These are phyloP conservation scores for Acanthosoma haemorrhoidale DNA, from an alignment of 2,888 invertebrate genomes.

Conservation along the genomic window DNA sequence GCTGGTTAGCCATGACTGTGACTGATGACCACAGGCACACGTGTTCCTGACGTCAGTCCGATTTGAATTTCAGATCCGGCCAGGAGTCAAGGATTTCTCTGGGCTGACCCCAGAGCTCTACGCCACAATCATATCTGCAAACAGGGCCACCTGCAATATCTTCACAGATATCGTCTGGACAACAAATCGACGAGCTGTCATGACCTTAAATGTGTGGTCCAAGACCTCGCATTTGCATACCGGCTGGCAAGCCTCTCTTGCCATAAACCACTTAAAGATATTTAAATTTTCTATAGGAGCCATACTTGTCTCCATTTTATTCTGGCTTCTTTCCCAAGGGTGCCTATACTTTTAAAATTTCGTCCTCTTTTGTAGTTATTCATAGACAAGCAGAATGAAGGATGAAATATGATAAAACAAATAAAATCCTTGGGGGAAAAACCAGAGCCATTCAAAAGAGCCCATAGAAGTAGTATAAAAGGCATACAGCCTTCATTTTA, in stretches of 20 bases:
- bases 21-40: constrained; percentile 5
- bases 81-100: not conserved
- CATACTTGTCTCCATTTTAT: too few relatives aligned
- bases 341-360: too few relatives aligned
- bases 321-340: too few relatives aligned
- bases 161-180: not conserved
- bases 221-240: not conserved
- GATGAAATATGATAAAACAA: too few relatives aligned
- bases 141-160: not conserved
- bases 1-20: not conserved
- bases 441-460: too few relatives aligned
- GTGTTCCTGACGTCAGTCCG: constrained; percentile 4
- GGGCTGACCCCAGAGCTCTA: not conserved
- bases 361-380: too few relatives aligned
- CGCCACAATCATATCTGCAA: not conserved
- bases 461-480: too few relatives aligned
- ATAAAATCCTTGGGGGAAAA: too few relatives aligned
- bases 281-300: too few relatives aligned
- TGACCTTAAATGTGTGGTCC: not conserved
- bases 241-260: too few relatives aligned
- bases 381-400: too few relatives aligned
- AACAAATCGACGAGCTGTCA: not conserved
- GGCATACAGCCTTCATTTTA: too few relatives aligned
- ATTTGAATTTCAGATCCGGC: constrained; percentile 3
- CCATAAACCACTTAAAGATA: not conserved